These are phyloP conservation scores for Onychomys arenicola DNA, from an alignment of 2,797 vertebrate species.

Conservation along the genomic window DNA sequence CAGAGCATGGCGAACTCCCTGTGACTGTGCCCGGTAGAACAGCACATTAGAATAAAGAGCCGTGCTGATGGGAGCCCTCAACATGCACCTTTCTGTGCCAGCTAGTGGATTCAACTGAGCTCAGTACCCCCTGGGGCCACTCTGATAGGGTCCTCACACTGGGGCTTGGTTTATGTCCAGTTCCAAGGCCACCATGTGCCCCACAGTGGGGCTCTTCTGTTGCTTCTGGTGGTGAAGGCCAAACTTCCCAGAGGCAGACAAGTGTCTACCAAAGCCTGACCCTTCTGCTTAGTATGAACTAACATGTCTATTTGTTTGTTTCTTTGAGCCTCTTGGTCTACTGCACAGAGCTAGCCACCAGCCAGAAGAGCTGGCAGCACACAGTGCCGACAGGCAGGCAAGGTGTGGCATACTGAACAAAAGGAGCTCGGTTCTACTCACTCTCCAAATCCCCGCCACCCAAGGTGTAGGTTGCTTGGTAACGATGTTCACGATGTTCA, in stretches of 20 bases:
- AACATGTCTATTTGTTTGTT: not conserved
- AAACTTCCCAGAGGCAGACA: not conserved
- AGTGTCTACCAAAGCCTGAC: not conserved
- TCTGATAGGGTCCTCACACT: fast-evolving
- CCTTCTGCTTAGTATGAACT: fast-evolving
- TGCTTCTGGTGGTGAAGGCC: not conserved
- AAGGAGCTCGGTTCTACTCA: not conserved
- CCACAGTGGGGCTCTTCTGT: not conserved
- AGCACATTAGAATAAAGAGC: not conserved
- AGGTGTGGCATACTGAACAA: fast-evolving
- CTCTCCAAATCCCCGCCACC: not conserved
- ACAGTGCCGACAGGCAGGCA: fast-evolving
- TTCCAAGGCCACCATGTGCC: fast-evolving
- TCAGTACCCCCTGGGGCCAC: not conserved
- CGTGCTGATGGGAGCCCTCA: fast-evolving
- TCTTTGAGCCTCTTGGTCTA: not conserved
- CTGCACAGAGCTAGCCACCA: fast-evolving
- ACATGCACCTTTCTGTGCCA: fast-evolving
- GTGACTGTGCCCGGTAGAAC: no score
- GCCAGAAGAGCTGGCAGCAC: fast-evolving
- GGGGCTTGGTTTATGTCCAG: fast-evolving
- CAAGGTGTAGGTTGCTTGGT: conserved; percentile 77
- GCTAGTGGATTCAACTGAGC: fast-evolving
- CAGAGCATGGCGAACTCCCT: fast-evolving
- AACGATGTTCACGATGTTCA: conserved; percentile 67